phyloP scores from a whole-genome alignment of 2,888 invertebrate genomes.

The Ctena decussata region DNA sequence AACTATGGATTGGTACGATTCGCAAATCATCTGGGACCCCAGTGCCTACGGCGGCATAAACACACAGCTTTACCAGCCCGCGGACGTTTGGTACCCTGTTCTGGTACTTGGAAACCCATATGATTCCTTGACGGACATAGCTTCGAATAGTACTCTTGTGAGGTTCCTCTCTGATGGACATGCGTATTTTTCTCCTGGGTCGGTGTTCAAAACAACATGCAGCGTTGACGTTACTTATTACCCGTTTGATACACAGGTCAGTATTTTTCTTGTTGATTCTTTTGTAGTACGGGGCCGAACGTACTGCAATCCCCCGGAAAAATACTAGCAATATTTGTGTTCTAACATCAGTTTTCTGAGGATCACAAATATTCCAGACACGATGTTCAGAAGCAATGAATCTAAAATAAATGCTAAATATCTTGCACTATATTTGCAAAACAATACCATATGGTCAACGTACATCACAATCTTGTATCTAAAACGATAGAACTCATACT shows the following conservation, averaged over 20 bases:
- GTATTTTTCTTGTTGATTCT: no score
- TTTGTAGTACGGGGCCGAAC: no score
- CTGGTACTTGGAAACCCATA: slow-evolving; percentile 55
- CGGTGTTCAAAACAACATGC: slow-evolving; percentile 58
- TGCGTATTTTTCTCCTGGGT: slow-evolving; percentile 43
- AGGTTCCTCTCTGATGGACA: slow-evolving; percentile 40
- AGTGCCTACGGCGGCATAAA: slow-evolving; percentile 32
- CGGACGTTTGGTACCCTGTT: slow-evolving; percentile 61
- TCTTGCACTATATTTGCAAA: no score
- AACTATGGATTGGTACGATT: slow-evolving; percentile 52
- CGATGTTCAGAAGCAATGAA: no score
- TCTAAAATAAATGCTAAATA: no score
- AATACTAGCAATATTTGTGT: no score
- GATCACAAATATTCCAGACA: no score
- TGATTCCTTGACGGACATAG: slow-evolving; percentile 48
- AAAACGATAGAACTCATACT: no score
- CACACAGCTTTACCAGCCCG: slow-evolving; percentile 29
- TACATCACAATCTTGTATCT: no score
- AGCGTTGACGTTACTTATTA: slow-evolving; percentile 61
- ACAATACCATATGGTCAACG: no score
- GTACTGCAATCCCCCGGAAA: no score
- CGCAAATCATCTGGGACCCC: slow-evolving; percentile 50
- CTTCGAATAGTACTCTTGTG: slow-evolving; percentile 46
- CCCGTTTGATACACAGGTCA: slow-evolving; percentile 64
- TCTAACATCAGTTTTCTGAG: no score